Conservation (phyloP, 2,797 vertebrate species). For the Darevskia nairensis region DNA sequence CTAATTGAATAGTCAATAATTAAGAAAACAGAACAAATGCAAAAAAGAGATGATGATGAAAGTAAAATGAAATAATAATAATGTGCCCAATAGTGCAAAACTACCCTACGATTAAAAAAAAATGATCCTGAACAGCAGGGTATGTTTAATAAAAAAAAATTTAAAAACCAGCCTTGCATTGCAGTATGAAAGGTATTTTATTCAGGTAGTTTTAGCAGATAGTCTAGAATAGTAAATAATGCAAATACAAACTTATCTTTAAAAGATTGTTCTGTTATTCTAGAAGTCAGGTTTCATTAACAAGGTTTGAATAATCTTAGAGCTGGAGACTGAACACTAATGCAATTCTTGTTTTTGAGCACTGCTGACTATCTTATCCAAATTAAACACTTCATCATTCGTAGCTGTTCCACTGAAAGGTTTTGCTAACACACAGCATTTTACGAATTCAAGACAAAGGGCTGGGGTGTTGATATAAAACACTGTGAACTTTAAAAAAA, state of each 20-base stretch:
- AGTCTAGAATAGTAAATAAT: neutral
- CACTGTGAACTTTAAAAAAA: neutral
- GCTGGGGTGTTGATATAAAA: neutral
- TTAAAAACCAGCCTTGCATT: neutral
- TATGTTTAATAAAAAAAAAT: neutral
- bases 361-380: conserved; percentile 22
- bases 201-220: conserved; percentile 19
- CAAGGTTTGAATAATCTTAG: conserved; percentile 22
- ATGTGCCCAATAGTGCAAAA: neutral
- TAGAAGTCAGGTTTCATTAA: neutral
- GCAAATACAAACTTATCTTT: conserved; percentile 22
- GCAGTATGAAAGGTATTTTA: conserved; percentile 32
- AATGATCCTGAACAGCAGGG: neutral
- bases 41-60: neutral
- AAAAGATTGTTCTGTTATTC: conserved; percentile 7
- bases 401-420: neutral
- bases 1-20: neutral
- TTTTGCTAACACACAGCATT: neutral
- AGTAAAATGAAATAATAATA: neutral
- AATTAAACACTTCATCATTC: conserved; percentile 14
- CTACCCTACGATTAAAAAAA: neutral
- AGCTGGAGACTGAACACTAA: neutral
- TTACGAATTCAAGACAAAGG: neutral
- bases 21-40: neutral
- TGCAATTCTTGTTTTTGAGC: conserved; percentile 18